Base-by-base conservation (phyloP, 2,797 vertebrate species). In the Choloepus didactylus region DNA sequence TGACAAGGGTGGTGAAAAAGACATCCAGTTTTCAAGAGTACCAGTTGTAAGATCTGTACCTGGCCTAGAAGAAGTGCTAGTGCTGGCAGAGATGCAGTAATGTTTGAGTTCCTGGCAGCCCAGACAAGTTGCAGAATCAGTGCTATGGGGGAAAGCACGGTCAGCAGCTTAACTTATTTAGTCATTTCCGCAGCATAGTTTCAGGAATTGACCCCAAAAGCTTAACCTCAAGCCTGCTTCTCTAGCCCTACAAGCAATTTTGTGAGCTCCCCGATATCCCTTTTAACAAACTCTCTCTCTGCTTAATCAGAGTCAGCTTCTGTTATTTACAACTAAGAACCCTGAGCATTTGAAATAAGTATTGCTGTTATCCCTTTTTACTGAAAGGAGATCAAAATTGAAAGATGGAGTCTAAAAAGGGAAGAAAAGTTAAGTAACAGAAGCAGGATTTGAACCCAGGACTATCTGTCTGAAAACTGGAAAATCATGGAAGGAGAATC, bases 161-260 rank as follows among this genome's bases (percentile, higher is more conserved):
- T 96, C 83, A 86, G 25, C 75, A n/a, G 19, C 75, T 83, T 87
- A 84, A 84, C 15, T 89, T 73, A 75, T 0, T 49, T 51, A 79
- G 64, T 92, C 67, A 76, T 35, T 89, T 87, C 81, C 82, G 35
- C 19, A 31, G 79, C 69, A 4, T 4, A 31, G 66, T 81, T 56
- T 83, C 75, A 41, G 83, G 67, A 60, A n/a, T 75, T 64, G 35
- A 91, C 15, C 59, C 84, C 64, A 91, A 69, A 69, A 79, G 15
- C 64, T 92, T 38, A 87, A 29, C 91, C 89, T 81, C 73, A 72
- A 90, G 66, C 60, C 75, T 87, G n/a, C n/a, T 27, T 90, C n/a
- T 67, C 54, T 86, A 56, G 18, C n/a, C 49, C 51, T 62, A 56
- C 73, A 67, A 94, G 35, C 62, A n/a, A 29, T 31, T 94, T 35